A percentile compares a stretch with the other conserved stretches of the same genome.
Conservation (phyloP, 2,888 invertebrate genomes). For the Pristionchus arcanus region DNA sequence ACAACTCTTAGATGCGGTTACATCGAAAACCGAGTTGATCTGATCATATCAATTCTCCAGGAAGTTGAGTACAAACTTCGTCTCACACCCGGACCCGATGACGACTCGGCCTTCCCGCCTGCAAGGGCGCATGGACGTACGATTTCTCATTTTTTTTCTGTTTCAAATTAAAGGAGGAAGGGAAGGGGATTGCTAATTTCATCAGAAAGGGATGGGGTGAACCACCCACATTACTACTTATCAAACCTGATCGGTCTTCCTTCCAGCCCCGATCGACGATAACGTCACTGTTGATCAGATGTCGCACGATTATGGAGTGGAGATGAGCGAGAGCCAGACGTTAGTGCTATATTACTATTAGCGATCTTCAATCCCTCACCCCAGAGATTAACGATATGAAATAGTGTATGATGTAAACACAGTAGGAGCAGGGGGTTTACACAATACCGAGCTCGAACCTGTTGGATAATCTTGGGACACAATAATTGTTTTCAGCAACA, state of each 20-base stretch:
- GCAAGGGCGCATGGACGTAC: conserved; percentile 48
- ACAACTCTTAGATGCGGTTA: neutral
- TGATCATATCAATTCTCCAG: conserved; percentile 52
- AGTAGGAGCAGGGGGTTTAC: neutral
- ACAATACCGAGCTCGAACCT: too few relatives aligned
- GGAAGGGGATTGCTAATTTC: too few relatives aligned
- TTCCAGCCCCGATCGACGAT: conserved; percentile 70
- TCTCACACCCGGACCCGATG: conserved; percentile 76
- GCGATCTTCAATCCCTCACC: neutral
- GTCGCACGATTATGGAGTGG: conserved; percentile 75
- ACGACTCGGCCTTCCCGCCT: conserved; percentile 59
- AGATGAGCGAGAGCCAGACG: conserved; percentile 74
- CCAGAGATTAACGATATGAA: too few relatives aligned
- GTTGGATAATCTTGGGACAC: neutral
- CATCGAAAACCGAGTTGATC: neutral
- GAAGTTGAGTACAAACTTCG: conserved; percentile 76
- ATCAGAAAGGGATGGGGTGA: too few relatives aligned
- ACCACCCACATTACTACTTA: too few relatives aligned
- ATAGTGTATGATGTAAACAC: neutral
- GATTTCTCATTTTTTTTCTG: neutral
- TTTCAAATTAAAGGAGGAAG: neutral
- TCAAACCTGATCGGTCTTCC: neutral
- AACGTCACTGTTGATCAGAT: conserved; percentile 73
- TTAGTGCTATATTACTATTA: conserved; percentile 51
- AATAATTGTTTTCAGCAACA: conserved; percentile 63